Percentiles rank a stretch among this genome's conserved stretches.
phyloP scores from a whole-genome alignment of 2,888 invertebrate genomes.

The Pristionchus entomophagus region DNA sequence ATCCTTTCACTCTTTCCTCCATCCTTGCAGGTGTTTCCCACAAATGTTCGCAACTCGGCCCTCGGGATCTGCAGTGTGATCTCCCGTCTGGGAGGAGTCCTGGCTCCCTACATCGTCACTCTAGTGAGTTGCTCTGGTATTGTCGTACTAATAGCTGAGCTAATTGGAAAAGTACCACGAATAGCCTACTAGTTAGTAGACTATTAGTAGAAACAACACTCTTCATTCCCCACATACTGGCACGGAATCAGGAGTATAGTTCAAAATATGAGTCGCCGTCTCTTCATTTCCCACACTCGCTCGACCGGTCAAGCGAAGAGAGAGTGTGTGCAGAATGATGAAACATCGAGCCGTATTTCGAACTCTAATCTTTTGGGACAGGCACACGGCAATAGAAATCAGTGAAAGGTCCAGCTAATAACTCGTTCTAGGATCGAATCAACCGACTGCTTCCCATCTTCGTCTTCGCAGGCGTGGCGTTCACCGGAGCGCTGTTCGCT shows the following conservation, averaged over 20 bases:
- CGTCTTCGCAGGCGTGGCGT: neutral
- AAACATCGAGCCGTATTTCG: too few species aligned
- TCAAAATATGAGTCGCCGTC: too few species aligned
- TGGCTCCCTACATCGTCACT: slow-evolving; percentile 8
- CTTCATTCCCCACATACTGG: too few species aligned
- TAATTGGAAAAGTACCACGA: too few species aligned
- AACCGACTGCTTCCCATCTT: slow-evolving; percentile 6
- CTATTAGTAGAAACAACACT: too few species aligned
- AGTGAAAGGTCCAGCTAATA: neutral
- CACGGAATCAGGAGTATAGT: too few species aligned
- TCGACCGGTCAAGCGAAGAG: too few species aligned
- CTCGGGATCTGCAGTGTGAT: slow-evolving; percentile 43
- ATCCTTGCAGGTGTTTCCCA: slow-evolving; percentile 35
- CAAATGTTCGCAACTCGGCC: slow-evolving; percentile 23
- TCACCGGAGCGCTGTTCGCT: neutral
- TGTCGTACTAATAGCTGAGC: too few species aligned
- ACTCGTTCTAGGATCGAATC: neutral
- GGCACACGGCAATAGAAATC: too few species aligned
- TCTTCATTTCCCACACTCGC: too few species aligned
- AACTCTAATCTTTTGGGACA: neutral
- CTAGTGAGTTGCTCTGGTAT: slow-evolving; percentile 17
- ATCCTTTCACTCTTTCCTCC: too few species aligned
- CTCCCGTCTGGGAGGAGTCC: slow-evolving; percentile 41
- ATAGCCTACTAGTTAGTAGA: too few species aligned
- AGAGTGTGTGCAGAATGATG: neutral